Conservation (phyloP, 2,797 vertebrate species). For the Diglossa cyanea region DNA sequence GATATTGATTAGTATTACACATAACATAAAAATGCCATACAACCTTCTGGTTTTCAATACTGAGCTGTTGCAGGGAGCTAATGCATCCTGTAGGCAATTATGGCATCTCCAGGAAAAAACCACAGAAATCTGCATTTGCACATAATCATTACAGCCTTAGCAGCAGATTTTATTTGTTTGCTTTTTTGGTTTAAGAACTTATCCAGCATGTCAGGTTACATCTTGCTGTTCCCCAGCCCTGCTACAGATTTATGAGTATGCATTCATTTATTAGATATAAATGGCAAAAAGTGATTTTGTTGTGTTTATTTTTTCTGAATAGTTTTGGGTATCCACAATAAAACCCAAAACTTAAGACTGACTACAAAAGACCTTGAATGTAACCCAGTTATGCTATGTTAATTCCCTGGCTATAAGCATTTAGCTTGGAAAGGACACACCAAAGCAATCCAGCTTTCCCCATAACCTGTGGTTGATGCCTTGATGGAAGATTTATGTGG, state of each 20-base stretch:
- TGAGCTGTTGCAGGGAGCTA: not conserved
- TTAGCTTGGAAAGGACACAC: not conserved
- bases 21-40: not conserved
- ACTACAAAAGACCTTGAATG: not conserved
- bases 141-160: not conserved
- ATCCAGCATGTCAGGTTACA: not conserved
- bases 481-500: not conserved
- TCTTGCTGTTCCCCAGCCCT: not conserved
- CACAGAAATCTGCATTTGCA: not conserved
- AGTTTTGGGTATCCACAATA: not conserved
- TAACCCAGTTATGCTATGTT: not conserved
- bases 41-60: not conserved
- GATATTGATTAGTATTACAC: not conserved
- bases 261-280: not conserved
- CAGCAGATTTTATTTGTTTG: not conserved
- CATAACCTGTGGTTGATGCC: fast-evolving
- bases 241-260: not conserved
- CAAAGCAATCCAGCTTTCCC: not conserved
- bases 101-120: not conserved
- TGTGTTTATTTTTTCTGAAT: not conserved
- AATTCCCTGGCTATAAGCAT: not conserved
- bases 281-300: not conserved
- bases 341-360: not conserved
- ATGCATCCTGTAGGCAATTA: not conserved
- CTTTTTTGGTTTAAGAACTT: not conserved